Base-by-base conservation (phyloP, 1,140 invertebrate genomes). In the Planococcus citri region DNA sequence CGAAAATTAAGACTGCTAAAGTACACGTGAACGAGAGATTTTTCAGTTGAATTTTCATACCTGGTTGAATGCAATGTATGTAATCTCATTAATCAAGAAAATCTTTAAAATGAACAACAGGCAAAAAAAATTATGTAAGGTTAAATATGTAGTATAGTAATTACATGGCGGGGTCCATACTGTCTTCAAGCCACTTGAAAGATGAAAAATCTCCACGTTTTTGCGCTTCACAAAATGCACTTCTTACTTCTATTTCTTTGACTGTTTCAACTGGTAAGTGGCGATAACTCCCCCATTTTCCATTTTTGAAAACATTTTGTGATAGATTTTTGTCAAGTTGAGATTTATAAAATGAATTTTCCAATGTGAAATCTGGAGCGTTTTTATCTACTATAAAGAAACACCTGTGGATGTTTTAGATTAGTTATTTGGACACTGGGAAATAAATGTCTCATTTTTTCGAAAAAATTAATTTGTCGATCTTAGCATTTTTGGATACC, bases 171-270 rank as follows among this genome's bases (percentile, higher is more conserved):
- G 85, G 80, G 68, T 81, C 79, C 0, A 83, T 72, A 76, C 69
- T 72, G 72, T 70, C 68, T 83, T 69, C 70, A 82, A 80, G 68
- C 85, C 87, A 78, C 89, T 80, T 0, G 94, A 79, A 95, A 95
- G 98, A 12, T 79, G 83, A 0, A 98, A 76, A 37, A 89, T 89
- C 0, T 87, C 89, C 20, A 97, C 78, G 77, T 97, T 94, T 68
- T 94, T 92, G 73, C 87, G 83, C 4, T 87, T 86, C 1, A 84
- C 73, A 0, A 88, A 85, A 78, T 95, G 92, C 0, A 88, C 85
- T 76, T 85, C 93, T 0, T 85, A 4, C 78, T 57, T 22, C 79
- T 77, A 20, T 79, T 76, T 0, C 88, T 72, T 14, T 81, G 76
- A 51, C 12, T 51, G 41, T 4, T 51, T 51, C 10, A 88, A 76